These are phyloP conservation scores for Podarcis lilfordi DNA, from an alignment of 2,797 vertebrate species.

Conservation along the genomic window DNA sequence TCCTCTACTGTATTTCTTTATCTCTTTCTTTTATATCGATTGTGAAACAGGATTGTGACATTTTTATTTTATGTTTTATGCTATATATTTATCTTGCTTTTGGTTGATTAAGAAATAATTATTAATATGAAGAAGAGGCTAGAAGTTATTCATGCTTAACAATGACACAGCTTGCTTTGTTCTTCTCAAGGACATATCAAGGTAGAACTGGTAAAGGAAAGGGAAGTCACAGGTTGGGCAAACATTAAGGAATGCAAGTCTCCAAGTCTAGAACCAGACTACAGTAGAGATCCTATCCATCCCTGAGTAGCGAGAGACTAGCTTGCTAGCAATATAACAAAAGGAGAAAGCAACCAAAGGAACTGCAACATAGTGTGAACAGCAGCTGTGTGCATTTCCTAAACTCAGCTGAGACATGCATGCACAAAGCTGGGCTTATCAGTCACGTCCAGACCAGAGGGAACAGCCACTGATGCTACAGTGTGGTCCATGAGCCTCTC, in stretches of 20 bases:
- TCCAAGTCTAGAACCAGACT: neutral
- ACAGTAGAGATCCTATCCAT: neutral
- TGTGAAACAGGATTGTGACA: no score
- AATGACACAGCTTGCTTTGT: neutral
- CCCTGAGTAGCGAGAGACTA: neutral
- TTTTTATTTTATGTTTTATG: no score
- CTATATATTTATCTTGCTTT: neutral
- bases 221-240: neutral
- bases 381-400: neutral
- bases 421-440: neutral
- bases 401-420: neutral
- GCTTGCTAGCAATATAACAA: neutral
- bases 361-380: neutral
- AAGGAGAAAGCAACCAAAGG: neutral
- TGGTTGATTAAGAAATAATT: neutral
- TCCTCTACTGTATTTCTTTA: no score
- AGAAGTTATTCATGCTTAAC: neutral
- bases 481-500: neutral
- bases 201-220: neutral
- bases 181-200: neutral
- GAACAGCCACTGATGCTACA: neutral
- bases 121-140: neutral
- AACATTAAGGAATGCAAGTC: neutral
- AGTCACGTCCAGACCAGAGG: neutral
- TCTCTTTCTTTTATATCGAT: neutral